Evolutionary conservation across 2,797 vertebrate genomes (phyloP), one percentile per base, ranked within the genome.

Genomic region (Meriones psammophilus): DNA sequence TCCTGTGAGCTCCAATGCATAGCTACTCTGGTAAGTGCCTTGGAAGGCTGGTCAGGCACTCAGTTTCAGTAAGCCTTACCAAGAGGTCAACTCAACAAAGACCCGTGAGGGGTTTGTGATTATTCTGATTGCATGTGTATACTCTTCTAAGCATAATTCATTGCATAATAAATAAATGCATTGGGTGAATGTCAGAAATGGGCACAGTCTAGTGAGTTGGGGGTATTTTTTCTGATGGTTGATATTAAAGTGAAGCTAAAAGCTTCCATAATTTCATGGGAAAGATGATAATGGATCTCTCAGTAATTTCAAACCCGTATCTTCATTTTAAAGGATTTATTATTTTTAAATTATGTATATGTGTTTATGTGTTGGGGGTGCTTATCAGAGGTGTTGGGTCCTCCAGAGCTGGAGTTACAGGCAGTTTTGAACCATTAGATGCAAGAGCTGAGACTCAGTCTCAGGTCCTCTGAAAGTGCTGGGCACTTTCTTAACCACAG

Each of bases 241-340:
- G 15, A 36, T 81, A 6, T 89, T 54, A 46, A 66, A n/a, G 18
- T 85, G 77, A 92, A 96, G 81, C 93, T 74, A 79, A 88, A 94
- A 86, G 33, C 24, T 91, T 13, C 69, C 60, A 12, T 46, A 24
- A 36, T 4, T 77, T 36, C 39, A 39, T 91, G 54, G 20, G 28
- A 54, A 18, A 86, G 58, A 73, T 88, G 26, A 12, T 69, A 64
- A 88, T 8, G 39, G 77, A 17, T 89, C 14, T 5, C 17, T 10
- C 4, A 33, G 56, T 15, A 86, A 66, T 93, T 94, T 89, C 36
- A 87, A 95, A 73, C 22, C 8, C 73, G 50, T 26, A 6, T 79
- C 68, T 8, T 56, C 22, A 13, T 79, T 92, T 73, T 60, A 36
- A 36, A 86, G 18, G 12, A 22, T 68, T 46, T 46, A 33, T n/a